Percentiles rank a stretch among this genome's conserved stretches.
phyloP scores from a whole-genome alignment of 2,113 vertebrate genomes.

The Entomyzon cyanotis region DNA sequence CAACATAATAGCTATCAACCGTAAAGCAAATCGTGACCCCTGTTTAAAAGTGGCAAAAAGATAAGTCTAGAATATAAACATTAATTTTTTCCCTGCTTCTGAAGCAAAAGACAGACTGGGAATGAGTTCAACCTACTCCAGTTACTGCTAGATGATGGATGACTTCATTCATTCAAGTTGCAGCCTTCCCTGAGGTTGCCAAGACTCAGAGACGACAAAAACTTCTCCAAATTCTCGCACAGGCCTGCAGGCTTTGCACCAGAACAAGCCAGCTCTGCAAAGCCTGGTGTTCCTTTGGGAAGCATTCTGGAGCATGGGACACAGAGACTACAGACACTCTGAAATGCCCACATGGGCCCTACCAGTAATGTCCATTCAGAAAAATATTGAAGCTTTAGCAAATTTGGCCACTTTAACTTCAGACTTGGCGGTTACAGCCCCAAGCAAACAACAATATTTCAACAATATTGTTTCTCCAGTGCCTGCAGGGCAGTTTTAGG shows the following conservation, averaged over 20 bases:
- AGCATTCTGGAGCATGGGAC: not conserved
- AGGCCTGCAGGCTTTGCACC: not conserved
- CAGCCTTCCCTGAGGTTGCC: not conserved
- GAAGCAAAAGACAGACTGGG: not conserved
- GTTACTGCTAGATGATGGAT: not conserved
- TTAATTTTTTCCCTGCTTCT: not conserved
- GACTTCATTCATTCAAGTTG: conserved; percentile 8
- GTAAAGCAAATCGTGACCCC: not conserved
- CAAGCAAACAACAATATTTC: not conserved
- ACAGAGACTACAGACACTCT: not conserved
- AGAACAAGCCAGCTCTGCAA: not conserved
- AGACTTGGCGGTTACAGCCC: not conserved
- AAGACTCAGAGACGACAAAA: not conserved
- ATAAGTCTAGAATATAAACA: not conserved
- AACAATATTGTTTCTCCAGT: not conserved
- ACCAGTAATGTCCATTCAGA: not conserved
- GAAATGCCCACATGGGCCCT: not conserved
- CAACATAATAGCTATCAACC: not conserved
- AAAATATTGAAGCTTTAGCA: not conserved
- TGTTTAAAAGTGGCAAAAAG: not conserved
- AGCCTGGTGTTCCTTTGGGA: not conserved
- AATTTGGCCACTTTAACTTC: not conserved
- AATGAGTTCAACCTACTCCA: not conserved
- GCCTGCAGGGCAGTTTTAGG: not conserved
- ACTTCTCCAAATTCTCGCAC: not conserved